Percentiles rank a stretch among this genome's conserved stretches.
Evolutionary conservation across 2,888 invertebrate genomes (phyloP).

Genomic region (Ectemnius lituratus): DNA sequence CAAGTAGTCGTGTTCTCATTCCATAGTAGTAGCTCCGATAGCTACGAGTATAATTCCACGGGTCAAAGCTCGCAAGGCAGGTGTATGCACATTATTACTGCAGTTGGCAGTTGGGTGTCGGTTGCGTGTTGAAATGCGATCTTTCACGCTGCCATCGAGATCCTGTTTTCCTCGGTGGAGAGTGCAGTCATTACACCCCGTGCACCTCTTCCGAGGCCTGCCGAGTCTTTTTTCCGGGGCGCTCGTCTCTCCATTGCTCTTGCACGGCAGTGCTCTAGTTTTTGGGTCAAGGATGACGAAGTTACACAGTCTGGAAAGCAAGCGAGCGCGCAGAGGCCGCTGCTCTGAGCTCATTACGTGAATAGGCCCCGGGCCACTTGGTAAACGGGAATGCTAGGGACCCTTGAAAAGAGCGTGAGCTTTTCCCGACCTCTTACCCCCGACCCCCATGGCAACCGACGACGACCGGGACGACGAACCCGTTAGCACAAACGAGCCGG

Average conservation of each 20-base stretch:
- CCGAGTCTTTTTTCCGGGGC: neutral
- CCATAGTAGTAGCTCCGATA: too few relatives aligned
- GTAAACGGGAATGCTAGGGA: conserved; percentile 27
- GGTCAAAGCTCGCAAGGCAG: too few relatives aligned
- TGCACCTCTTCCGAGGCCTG: conserved; percentile 35
- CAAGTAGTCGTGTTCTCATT: too few relatives aligned
- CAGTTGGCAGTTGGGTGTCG: neutral
- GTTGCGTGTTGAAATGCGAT: neutral
- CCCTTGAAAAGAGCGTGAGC: neutral
- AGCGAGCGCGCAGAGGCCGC: neutral
- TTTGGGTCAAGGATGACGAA: conserved; percentile 54
- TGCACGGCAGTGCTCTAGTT: conserved; percentile 29
- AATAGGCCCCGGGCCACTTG: conserved; percentile 12
- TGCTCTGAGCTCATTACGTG: conserved; percentile 24
- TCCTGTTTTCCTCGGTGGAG: conserved; percentile 29
- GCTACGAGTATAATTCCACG: too few relatives aligned
- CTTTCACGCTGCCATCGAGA: conserved; percentile 5
- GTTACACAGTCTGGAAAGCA: conserved; percentile 25
- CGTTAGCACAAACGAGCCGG: too few relatives aligned
- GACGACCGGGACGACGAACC: neutral
- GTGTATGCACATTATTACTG: too few relatives aligned
- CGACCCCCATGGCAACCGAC: conserved; percentile 4
- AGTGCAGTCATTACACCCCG: conserved; percentile 42
- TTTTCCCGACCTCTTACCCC: neutral
- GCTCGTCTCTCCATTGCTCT: conserved; percentile 18